phyloP scores from a whole-genome alignment of 2,113 vertebrate species.

The Mugil cephalus region DNA sequence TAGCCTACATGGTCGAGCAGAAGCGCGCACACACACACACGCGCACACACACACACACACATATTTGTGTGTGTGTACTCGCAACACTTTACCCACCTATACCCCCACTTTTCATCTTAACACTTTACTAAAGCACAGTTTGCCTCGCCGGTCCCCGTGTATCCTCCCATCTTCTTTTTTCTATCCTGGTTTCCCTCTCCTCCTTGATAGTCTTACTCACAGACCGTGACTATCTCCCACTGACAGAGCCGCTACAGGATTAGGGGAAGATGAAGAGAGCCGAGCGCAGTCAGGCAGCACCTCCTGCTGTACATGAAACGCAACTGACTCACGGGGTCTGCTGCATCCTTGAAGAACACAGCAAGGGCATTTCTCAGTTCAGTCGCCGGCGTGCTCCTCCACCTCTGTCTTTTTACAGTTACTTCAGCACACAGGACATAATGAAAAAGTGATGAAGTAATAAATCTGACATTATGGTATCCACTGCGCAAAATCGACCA shows the following conservation, averaged over 20 bases:
- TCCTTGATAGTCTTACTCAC: constrained; percentile 81
- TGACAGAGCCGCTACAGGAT: constrained; percentile 81
- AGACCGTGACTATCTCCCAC: constrained; percentile 84
- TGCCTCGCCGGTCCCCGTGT: constrained; percentile 59
- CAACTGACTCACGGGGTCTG: constrained; percentile 50
- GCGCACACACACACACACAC: constrained; percentile 11
- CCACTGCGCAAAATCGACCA: not conserved
- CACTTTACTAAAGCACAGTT: constrained; percentile 71
- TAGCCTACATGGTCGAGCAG: not conserved
- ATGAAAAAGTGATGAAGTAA: not conserved
- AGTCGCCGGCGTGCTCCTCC: constrained; percentile 14
- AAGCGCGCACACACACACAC: constrained; percentile 3
- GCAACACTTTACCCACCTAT: constrained; percentile 29
- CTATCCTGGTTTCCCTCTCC: constrained; percentile 72
- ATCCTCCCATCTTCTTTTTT: constrained; percentile 74
- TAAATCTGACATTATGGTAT: not conserved
- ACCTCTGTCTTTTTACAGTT: not conserved
- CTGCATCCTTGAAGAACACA: constrained; percentile 72
- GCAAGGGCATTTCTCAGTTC: constrained; percentile 67
- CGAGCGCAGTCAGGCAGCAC: constrained; percentile 68
- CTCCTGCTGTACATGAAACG: constrained; percentile 67
- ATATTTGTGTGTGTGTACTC: constrained; percentile 7
- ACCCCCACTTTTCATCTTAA: constrained; percentile 62
- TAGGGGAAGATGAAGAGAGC: constrained; percentile 47
- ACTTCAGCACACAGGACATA: not conserved